phyloP scores from a whole-genome alignment of 2,888 invertebrate species.

The Hartigia nigra region DNA sequence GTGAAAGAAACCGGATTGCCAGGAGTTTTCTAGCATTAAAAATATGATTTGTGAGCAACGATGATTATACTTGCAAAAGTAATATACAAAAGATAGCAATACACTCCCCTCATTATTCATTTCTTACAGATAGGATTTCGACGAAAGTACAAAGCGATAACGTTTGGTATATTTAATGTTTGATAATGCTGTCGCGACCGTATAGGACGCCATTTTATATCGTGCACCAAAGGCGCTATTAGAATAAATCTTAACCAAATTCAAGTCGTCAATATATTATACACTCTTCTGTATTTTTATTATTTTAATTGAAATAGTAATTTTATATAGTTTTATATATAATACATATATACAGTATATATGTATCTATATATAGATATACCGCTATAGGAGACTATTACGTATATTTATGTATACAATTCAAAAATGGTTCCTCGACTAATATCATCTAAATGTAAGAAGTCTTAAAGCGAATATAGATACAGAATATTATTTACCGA shows the following conservation, averaged over 20 bases:
- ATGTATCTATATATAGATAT: slow-evolving; percentile 22
- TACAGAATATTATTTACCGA: slow-evolving; percentile 23
- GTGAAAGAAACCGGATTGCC: background rate
- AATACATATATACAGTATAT: slow-evolving; percentile 26
- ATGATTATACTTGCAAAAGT: background rate
- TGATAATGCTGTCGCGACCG: background rate
- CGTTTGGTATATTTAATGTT: background rate
- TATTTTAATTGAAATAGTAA: background rate
- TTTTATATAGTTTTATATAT: background rate
- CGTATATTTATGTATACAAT: slow-evolving; percentile 46
- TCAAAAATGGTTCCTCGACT: slow-evolving; percentile 35
- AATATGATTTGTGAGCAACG: background rate
- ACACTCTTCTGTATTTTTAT: background rate
- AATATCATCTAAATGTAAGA: background rate
- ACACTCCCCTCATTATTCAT: background rate
- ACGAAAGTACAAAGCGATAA: background rate
- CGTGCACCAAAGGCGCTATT: background rate
- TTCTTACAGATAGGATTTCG: background rate
- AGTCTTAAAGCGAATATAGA: background rate
- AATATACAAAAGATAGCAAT: background rate
- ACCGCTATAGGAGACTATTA: slow-evolving; percentile 9
- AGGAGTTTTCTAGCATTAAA: background rate
- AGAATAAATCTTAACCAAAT: background rate
- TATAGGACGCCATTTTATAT: background rate
- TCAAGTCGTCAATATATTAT: background rate